Percentiles rank a stretch among this genome's conserved stretches.
phyloP scores from a whole-genome alignment of 1,140 invertebrate species.

The Archivesica marissinica region DNA sequence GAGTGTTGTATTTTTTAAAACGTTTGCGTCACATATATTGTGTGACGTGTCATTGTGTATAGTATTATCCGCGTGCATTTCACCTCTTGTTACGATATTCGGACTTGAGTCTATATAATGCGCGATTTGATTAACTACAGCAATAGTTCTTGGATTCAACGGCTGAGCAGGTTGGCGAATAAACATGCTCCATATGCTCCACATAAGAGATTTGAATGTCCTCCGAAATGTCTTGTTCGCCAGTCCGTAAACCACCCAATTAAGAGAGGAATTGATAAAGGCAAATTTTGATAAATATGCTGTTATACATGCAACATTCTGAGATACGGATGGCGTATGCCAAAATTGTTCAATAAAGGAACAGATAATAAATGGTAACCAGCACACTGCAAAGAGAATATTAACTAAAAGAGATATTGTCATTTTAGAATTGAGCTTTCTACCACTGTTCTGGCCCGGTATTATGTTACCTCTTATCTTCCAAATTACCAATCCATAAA shows the following conservation, averaged over 20 bases:
- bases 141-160: too few relatives aligned
- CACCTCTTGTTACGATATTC: too few relatives aligned
- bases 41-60: too few relatives aligned
- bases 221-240: constrained; percentile 30
- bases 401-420: background rate
- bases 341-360: background rate
- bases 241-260: constrained; percentile 37
- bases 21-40: too few relatives aligned
- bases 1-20: too few relatives aligned
- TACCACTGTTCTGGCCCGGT: background rate
- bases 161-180: too few relatives aligned
- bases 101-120: too few relatives aligned
- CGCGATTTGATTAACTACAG: too few relatives aligned
- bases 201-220: too few relatives aligned
- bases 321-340: background rate
- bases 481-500: background rate
- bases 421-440: background rate
- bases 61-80: too few relatives aligned
- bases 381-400: constrained; percentile 1
- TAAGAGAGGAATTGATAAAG: background rate
- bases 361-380: constrained; percentile 17
- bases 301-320: background rate
- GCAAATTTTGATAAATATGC: constrained; percentile 21
- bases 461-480: background rate
- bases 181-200: too few relatives aligned